Evolutionary conservation across 2,888 invertebrate genomes (phyloP), one percentile per base, ranked within the genome.

Genomic region (Dolichomitus sp.): DNA sequence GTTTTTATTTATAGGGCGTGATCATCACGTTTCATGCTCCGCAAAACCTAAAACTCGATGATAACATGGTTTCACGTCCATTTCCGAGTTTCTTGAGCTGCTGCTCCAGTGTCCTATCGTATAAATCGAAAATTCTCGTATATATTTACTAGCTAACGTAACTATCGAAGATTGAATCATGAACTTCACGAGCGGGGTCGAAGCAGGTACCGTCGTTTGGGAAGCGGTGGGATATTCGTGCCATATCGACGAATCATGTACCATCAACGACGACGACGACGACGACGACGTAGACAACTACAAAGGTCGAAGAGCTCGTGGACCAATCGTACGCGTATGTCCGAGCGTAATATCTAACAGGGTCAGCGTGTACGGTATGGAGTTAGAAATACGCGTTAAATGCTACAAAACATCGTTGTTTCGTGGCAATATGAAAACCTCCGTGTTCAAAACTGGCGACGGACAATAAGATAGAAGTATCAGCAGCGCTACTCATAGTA

Each of bases 91-190:
- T 19, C 45, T 27, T n/a, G 1, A 45, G 0, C 23, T 61, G 7
- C n/a, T 40, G 19, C 19, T 3, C 6, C 17, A 65, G 19, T 48
- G 48, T 27, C 2, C 27, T 65, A 23, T 1, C 4, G 6, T 48
- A 30, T 48, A 50, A 66, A 48, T 7, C 14, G 23, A 14, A 48
- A 66, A 66, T 66, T 1, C 33, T 33, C 65, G 30, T 50, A 30
- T 48, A 66, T 50, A 50, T 50, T 61, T 61, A 23, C 37, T 37
- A 73, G 37, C 23, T 12, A 19, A 23, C 61, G 59, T 61, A 73
- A 61, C 72, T 45, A 73, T 61, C 61, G 37, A 48, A 73, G 48
- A 73, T 73, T 61, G 61, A 73, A 73, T 73, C 72, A 48, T 73
- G 48, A 73, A 61, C 14, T 48, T 61, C 48, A 61, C 59, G 72